Evolutionary conservation across 2,113 vertebrate species (phyloP), one percentile per base, ranked within the genome.

Genomic region (Diglossa brunneiventris): DNA sequence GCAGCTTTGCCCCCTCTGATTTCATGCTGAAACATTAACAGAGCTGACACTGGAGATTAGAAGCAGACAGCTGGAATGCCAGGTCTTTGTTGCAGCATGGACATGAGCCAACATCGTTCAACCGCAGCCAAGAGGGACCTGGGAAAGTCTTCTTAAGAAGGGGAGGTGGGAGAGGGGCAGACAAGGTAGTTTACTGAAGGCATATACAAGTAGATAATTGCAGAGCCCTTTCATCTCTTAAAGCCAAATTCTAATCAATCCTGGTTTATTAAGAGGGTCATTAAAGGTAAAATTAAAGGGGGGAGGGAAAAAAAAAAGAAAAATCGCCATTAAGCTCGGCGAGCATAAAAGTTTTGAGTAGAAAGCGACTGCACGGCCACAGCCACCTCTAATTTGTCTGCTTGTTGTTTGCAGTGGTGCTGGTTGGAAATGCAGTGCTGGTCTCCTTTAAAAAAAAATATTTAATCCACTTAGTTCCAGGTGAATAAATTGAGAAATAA

Each of bases 41-140:
- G 98, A 99, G 98, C 99, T 99, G 99, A 99, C 99, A 99, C 98
- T 98, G 98, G 98, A 99, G 99, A 99, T 99, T 99, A 99, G 98
- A 98, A 96, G 98, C 99, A 99, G 99, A 99, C 99, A 99, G 99
- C 98, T 99, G 99, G 99, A 99, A 99, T 99, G 99, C 98, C 98
- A 98, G 98, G 98, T 97, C 99, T 99, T 99, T 99, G 99, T 99
- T 98, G 98, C 98, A 96, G 97, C 76, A 97, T 99, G 99, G 99
- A 99, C 97, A 97, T 98, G 98, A 98, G 99, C 99, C 99, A 99
- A 99, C 98, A 98, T 97, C 98, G 98, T 98, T 98, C 98, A 97
- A 98, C 98, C 96, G 98, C 98, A 98, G 98, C 99, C 99, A 98
- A 98, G 98, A 99, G 98, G 98, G 99, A 99, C 98, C 99, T 99